phyloP scores from a whole-genome alignment of 2,113 vertebrate species.

The Miniopterus natalensis region DNA sequence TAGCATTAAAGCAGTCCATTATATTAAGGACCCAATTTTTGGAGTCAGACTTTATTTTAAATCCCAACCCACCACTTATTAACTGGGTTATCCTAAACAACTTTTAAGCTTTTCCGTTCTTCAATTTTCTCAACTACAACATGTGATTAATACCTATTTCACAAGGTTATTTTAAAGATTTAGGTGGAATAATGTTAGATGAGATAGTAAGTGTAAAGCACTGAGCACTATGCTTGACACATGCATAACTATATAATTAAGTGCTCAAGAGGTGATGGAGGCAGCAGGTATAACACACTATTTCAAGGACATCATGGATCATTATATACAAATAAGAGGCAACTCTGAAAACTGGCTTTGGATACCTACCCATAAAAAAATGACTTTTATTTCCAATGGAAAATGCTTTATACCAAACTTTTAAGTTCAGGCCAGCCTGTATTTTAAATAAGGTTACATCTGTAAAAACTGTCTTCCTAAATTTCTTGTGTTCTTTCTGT shows the following conservation, averaged over 20 bases:
- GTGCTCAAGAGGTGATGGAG: background rate
- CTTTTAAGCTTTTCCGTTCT: constrained; percentile 3
- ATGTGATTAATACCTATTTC: constrained; percentile 1
- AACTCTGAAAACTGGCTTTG: constrained; percentile 21
- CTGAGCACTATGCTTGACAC: background rate
- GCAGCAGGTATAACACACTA: background rate
- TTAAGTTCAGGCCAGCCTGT: background rate
- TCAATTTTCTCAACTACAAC: constrained; percentile 17
- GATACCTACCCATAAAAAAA: background rate
- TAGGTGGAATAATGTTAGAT: background rate
- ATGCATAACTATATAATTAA: background rate
- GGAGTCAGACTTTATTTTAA: constrained; percentile 34
- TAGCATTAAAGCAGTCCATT: constrained; percentile 25
- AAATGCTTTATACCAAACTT: constrained; percentile 17
- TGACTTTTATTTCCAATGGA: background rate
- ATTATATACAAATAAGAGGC: background rate
- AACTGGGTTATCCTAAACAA: constrained; percentile 34
- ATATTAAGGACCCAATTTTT: constrained; percentile 1
- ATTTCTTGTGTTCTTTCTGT: background rate
- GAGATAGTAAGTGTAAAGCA: background rate
- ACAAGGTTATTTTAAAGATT: constrained; percentile 23
- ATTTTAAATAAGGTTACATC: constrained; percentile 53
- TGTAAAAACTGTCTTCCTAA: constrained; percentile 8
- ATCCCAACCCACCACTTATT: background rate
- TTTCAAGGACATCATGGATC: background rate